Evolutionary conservation across 2,113 vertebrate genomes (phyloP).

Genomic region (Scytalopus superciliaris): DNA sequence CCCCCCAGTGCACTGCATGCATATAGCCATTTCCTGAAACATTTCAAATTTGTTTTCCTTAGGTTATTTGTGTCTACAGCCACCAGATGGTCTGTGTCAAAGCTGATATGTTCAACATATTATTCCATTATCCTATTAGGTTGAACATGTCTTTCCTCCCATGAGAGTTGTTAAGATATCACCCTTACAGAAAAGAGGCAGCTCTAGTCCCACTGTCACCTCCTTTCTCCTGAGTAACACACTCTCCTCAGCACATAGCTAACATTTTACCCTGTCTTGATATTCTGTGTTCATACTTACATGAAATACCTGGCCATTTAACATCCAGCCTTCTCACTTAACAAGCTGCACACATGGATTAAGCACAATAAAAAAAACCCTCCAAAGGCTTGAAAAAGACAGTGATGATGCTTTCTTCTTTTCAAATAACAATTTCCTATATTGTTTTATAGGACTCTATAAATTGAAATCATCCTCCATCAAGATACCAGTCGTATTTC

Average conservation of each 20-base stretch:
- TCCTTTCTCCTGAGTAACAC: background rate
- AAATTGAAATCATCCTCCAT: background rate
- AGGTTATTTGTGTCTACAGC: conserved; percentile 70
- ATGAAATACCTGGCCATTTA: background rate
- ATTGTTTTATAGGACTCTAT: background rate
- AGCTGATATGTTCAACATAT: conserved; percentile 63
- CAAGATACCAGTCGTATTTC: background rate
- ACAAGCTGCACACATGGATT: background rate
- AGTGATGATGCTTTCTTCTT: background rate
- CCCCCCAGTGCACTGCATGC: background rate
- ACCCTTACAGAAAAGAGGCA: conserved; percentile 16
- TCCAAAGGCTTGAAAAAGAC: background rate
- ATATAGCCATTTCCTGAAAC: conserved; percentile 64
- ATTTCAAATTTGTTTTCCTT: conserved; percentile 56
- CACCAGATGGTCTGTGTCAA: conserved; percentile 75
- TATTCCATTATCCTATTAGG: conserved; percentile 79
- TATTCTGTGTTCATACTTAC: background rate
- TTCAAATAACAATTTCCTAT: background rate
- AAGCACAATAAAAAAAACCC: background rate
- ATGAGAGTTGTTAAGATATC: conserved; percentile 64
- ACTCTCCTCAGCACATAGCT: background rate
- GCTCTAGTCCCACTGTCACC: conserved; percentile 25
- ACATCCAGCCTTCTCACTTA: background rate
- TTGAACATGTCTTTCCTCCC: conserved; percentile 76
- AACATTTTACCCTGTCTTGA: background rate